phyloP scores from a whole-genome alignment of 2,797 vertebrate species.

The Monodelphis domestica region DNA sequence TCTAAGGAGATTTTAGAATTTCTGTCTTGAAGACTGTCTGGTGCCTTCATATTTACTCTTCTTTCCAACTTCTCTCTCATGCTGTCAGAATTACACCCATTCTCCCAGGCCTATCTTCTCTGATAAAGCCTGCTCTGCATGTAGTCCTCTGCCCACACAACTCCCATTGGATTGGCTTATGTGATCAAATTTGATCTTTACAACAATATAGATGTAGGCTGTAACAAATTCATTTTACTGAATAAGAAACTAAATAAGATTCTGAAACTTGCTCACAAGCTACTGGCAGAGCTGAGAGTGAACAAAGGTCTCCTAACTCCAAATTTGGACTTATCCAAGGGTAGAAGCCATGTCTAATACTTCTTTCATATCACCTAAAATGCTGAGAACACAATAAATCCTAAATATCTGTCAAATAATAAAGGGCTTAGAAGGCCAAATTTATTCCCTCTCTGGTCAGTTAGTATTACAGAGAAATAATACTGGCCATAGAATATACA shows the following conservation, averaged over 20 bases:
- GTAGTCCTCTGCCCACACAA: neutral
- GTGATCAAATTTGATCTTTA: neutral
- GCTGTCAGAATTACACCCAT: conserved; percentile 6
- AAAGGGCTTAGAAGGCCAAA: neutral
- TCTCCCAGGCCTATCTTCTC: neutral
- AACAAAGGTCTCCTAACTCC: neutral
- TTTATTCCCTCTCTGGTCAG: neutral
- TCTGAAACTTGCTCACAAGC: neutral
- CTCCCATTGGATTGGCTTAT: neutral
- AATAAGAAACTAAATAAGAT: neutral
- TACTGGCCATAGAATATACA: neutral
- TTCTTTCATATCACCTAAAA: neutral
- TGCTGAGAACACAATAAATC: neutral
- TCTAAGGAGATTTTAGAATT: neutral
- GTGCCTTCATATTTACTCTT: neutral
- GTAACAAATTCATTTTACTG: neutral
- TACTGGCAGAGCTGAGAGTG: neutral
- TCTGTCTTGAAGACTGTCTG: neutral
- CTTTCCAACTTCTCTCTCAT: neutral
- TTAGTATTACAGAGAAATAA: neutral
- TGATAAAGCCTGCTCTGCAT: neutral
- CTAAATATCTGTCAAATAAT: neutral
- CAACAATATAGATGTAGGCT: neutral
- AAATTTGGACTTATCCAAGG: neutral
- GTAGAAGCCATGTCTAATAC: neutral